Evolutionary conservation across 2,888 invertebrate species (phyloP).

Genomic region (Aspidiotus rigidus): DNA sequence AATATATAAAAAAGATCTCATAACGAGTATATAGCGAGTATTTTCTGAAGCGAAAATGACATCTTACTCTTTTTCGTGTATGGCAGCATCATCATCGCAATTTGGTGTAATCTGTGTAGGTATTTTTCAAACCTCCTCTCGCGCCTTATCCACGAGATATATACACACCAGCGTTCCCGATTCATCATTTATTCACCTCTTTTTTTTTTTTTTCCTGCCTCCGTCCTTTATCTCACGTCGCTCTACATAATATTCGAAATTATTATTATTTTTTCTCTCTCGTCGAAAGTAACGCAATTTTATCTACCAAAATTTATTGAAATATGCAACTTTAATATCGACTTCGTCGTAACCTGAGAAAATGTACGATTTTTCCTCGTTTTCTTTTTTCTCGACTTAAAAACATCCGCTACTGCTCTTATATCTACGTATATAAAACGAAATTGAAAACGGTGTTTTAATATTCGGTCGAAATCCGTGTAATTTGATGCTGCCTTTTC

Average conservation of each 20-base stretch:
- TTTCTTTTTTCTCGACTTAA: not conserved
- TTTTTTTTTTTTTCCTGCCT: not conserved
- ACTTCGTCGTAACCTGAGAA: not conserved
- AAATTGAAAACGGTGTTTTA: slow-evolving; percentile 8
- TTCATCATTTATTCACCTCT: not conserved
- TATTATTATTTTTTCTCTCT: not conserved
- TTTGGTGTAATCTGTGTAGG: too few species aligned
- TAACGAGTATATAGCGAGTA: too few species aligned
- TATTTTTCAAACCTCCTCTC: too few species aligned
- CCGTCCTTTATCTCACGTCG: not conserved
- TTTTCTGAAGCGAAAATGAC: too few species aligned
- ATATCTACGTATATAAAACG: not conserved
- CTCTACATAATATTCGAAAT: slow-evolving; percentile 1
- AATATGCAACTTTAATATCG: slow-evolving; percentile 20
- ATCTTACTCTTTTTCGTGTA: too few species aligned
- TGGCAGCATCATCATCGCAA: too few species aligned
- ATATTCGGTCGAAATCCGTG: slow-evolving; percentile 4
- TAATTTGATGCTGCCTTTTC: not conserved
- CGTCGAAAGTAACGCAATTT: not conserved
- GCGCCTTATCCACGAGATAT: too few species aligned
- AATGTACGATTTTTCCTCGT: not conserved
- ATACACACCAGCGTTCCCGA: not conserved
- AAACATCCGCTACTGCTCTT: not conserved
- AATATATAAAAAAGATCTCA: too few species aligned
- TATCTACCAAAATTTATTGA: slow-evolving; percentile 24